Evolutionary conservation across 2,113 vertebrate genomes (phyloP), one percentile per base, ranked within the genome.

Genomic region (Sceloporus tristichus): DNA sequence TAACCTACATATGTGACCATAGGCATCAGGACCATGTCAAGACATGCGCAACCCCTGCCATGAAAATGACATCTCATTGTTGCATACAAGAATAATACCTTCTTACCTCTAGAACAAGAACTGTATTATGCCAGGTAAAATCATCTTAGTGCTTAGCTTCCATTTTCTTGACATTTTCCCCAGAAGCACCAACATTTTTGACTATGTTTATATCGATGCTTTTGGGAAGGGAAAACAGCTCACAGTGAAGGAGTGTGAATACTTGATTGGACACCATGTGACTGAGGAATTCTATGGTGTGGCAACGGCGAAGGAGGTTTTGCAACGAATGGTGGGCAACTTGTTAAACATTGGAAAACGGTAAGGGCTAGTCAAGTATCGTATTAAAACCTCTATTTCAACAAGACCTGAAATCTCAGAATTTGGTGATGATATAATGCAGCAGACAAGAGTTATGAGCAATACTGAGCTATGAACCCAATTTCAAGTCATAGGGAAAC

Each of bases 251-350:
- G 99, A 99, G 93, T 99, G 98, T 0, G 98, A 99, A 93, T 98
- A 98, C 95, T 95, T 99, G 82, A 98, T 99, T 2, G 98, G 98
- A 90, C 98, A 99, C 96, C 98, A 99, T 2, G 98, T 99, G 94
- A 98, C 98, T 0, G 98, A 98, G 18, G 98, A 99, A 13, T 98
- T 98, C 92, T 99, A 99, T 9, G 98, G 97, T 0, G 97, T 98
- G 92, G 98, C 99, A 87, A 98, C 97, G 25, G 98, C 98, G 21
- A 97, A 98, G 40, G 98, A 99, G 89, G 98, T 99, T 90, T 91
- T 99, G 80, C 98, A 99, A 92, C 95, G 99, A 18, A 99, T 99
- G 98, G 98, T 99, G 97, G 98, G 98, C 4, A 99, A 99, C 90
- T 97, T 99, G 87, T 94, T 99, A 0, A 99, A 99, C 96, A 98